Percentiles rank a stretch among this genome's conserved stretches.
These are phyloP conservation scores for Coilia nasus DNA, from an alignment of 2,797 vertebrate species.

Conservation along the genomic window DNA sequence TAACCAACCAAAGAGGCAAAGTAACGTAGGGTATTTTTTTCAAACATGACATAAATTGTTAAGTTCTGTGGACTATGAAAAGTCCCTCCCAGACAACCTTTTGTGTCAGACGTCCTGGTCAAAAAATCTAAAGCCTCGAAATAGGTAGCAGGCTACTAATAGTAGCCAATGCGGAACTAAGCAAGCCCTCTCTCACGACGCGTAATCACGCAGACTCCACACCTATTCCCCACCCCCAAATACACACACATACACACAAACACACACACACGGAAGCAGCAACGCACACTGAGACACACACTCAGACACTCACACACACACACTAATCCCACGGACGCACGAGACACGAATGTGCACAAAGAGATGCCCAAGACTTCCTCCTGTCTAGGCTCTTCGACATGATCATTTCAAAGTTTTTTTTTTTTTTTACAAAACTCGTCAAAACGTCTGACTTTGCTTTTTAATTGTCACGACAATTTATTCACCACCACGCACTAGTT, in stretches of 20 bases:
- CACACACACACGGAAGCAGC: conserved; percentile 34
- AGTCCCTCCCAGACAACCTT: neutral
- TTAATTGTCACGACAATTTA: conserved; percentile 4
- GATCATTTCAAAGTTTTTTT: neutral
- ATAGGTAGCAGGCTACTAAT: conserved; percentile 22
- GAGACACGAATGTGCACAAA: conserved; percentile 60
- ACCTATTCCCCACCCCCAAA: conserved; percentile 31
- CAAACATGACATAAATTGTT: neutral
- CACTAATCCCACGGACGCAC: conserved; percentile 39
- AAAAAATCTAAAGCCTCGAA: neutral
- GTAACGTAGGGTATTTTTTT: neutral
- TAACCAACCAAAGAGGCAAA: neutral
- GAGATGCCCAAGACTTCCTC: conserved; percentile 1
- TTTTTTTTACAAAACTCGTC: neutral
- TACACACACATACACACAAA: conserved; percentile 44
- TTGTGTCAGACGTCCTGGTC: neutral
- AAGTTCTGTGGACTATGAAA: neutral
- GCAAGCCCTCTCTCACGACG: conserved; percentile 61
- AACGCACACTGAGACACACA: conserved; percentile 37
- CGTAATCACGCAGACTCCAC: conserved; percentile 52
- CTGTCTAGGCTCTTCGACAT: neutral
- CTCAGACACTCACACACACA: conserved; percentile 29
- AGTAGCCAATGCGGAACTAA: conserved; percentile 68
- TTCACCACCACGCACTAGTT: conserved; percentile 47
- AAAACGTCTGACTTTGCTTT: neutral